Percentiles rank a stretch among this genome's conserved stretches.
phyloP scores from a whole-genome alignment of 2,113 vertebrate genomes.

The Pelvicachromis taeniatus region DNA sequence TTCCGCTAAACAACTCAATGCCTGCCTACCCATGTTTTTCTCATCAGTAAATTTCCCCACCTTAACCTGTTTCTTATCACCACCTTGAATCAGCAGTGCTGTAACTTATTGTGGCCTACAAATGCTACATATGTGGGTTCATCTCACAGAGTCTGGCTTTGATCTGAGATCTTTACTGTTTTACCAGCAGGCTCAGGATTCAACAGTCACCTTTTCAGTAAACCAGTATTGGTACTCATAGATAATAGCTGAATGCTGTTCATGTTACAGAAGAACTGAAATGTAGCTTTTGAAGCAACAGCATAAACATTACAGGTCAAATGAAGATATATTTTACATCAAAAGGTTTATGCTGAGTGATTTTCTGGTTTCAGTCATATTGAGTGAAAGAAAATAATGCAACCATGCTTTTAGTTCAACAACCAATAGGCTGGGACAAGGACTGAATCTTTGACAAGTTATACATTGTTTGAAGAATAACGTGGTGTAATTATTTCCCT shows the following conservation, averaged over 20 bases:
- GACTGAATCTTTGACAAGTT: background rate
- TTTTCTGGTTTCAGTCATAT: background rate
- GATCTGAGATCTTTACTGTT: background rate
- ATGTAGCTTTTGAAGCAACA: background rate
- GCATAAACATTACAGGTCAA: background rate
- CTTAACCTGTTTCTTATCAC: constrained; percentile 37
- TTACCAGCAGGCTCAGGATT: background rate
- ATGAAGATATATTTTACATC: background rate
- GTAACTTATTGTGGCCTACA: background rate
- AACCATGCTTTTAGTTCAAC: background rate
- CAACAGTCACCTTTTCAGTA: background rate
- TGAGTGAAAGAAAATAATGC: background rate
- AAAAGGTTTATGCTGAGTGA: background rate
- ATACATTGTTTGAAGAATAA: background rate
- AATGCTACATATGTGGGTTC: background rate
- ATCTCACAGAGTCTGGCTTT: background rate
- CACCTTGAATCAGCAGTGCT: constrained; percentile 5
- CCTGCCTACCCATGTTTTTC: constrained; percentile 15
- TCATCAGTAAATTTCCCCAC: constrained; percentile 31
- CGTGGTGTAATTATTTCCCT: background rate
- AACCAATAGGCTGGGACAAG: background rate
- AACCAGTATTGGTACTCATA: background rate
- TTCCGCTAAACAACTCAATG: constrained; percentile 2
- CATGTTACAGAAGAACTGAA: background rate
- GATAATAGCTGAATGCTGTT: background rate